A percentile compares a stretch with the other conserved stretches of the same genome.
Conservation (phyloP, 2,888 invertebrate species). For the Ferdinandea cuprea region DNA sequence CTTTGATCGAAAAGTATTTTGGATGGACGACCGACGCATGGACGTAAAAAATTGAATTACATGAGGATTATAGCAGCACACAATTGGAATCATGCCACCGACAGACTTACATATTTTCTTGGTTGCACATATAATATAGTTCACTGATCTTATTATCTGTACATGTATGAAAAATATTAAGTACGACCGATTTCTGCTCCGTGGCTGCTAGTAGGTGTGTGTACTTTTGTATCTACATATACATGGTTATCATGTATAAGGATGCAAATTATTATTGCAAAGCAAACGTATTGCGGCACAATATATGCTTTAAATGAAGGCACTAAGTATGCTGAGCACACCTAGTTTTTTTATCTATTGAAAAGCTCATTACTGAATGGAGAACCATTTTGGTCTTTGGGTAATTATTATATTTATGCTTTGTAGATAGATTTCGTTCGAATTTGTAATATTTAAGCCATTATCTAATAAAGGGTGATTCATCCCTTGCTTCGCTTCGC, state of each 20-base stretch:
- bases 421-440: too few species aligned
- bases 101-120: conserved; percentile 36
- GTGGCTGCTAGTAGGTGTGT: conserved; percentile 5
- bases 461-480: too few species aligned
- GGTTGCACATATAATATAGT: conserved; percentile 34
- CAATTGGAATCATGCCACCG: conserved; percentile 26
- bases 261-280: conserved; percentile 20
- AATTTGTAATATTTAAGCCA: too few species aligned
- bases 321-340: conserved; percentile 8
- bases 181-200: conserved; percentile 2
- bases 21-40: conserved; percentile 11
- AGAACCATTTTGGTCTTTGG: background rate
- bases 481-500: too few species aligned
- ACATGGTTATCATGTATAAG: conserved; percentile 9
- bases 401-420: background rate
- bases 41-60: conserved; percentile 11
- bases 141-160: conserved; percentile 35
- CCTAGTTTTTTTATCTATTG: conserved; percentile 9
- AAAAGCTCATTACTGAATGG: conserved; percentile 11
- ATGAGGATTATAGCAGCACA: conserved; percentile 5
- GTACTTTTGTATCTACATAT: background rate
- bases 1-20: conserved; percentile 19
- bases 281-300: background rate
- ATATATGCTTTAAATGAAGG: background rate
- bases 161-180: conserved; percentile 16